These are phyloP conservation scores for Tenthredo notha DNA, from an alignment of 2,888 invertebrate genomes.

Conservation along the genomic window DNA sequence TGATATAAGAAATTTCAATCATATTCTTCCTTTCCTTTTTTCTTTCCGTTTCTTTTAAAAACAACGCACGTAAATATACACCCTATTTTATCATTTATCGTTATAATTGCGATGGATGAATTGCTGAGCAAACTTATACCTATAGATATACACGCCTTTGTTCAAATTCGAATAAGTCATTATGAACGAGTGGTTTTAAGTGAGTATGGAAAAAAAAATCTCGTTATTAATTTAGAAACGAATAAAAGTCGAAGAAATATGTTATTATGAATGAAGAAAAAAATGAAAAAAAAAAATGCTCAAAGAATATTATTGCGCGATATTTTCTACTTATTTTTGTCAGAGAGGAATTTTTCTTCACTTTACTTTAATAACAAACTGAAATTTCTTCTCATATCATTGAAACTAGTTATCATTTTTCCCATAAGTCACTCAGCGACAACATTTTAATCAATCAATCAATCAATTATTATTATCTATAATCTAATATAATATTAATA, in stretches of 20 bases:
- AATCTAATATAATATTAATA: slow-evolving; percentile 66
- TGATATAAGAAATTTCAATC: background rate
- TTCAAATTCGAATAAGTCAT: background rate
- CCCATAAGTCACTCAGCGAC: slow-evolving; percentile 15
- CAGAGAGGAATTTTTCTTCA: background rate
- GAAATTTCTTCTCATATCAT: background rate
- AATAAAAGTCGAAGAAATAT: background rate
- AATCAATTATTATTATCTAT: slow-evolving; percentile 18
- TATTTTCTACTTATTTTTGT: background rate
- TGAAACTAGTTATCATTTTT: background rate
- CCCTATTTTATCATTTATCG: background rate
- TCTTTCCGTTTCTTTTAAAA: background rate
- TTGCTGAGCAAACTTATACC: slow-evolving; percentile 17
- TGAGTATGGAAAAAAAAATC: background rate
- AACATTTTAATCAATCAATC: background rate
- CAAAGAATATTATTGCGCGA: slow-evolving; percentile 3
- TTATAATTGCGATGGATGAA: background rate
- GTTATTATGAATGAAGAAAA: background rate
- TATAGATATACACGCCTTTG: background rate
- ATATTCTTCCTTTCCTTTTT: background rate
- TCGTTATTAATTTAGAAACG: background rate
- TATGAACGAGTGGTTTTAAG: background rate
- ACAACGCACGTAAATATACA: slow-evolving; percentile 23
- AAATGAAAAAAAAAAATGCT: background rate
- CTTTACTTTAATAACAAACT: background rate